phyloP scores from a whole-genome alignment of 2,113 vertebrate genomes.

The Bombycilla garrulus region DNA sequence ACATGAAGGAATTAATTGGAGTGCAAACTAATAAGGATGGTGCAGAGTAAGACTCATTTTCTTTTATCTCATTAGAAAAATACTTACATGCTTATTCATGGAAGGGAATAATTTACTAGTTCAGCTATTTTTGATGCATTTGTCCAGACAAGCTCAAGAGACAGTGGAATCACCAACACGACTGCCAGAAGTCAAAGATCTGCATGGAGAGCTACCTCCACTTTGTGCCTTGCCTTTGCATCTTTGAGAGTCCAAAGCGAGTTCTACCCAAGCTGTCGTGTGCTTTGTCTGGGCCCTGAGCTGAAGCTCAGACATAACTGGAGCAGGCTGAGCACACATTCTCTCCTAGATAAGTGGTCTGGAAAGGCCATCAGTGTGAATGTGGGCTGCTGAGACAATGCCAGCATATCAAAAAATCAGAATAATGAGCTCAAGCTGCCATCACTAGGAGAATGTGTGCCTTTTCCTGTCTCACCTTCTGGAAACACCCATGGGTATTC shows the following conservation, averaged over 20 bases:
- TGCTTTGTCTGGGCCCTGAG: not conserved
- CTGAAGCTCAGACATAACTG: not conserved
- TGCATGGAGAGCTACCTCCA: not conserved
- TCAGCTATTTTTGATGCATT: not conserved
- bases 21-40: not conserved
- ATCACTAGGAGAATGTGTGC: not conserved
- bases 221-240: not conserved
- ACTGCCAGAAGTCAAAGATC: not conserved
- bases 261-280: not conserved
- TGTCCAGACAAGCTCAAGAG: not conserved
- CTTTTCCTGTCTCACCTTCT: slow-evolving; percentile 3
- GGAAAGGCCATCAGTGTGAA: slow-evolving; percentile 15
- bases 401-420: slow-evolving; percentile 10
- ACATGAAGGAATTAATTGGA: not conserved
- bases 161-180: not conserved
- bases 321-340: not conserved
- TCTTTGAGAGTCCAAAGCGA: not conserved
- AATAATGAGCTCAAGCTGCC: slow-evolving; percentile 39
- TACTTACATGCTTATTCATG: not conserved
- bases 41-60: not conserved
- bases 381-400: slow-evolving; percentile 26
- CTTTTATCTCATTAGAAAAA: not conserved
- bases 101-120: not conserved
- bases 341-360: not conserved
- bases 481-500: not conserved